Conservation (phyloP, 2,797 vertebrate genomes). For the Manis pentadactyla region DNA sequence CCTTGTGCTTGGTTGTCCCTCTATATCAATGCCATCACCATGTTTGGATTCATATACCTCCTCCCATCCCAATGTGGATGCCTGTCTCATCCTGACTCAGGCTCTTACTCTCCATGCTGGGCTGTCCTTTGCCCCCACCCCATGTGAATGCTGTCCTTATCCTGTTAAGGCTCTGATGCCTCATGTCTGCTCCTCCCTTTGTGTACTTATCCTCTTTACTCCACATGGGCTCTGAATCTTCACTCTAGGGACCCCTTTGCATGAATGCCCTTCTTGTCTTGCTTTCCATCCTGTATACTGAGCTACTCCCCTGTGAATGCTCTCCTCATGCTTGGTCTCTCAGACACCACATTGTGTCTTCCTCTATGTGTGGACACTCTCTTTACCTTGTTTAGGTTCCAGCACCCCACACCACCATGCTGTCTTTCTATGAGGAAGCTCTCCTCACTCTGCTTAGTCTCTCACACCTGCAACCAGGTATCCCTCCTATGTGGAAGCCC, state of each 20-base stretch:
- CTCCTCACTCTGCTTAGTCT: background rate
- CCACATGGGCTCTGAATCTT: background rate
- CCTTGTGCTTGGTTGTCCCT: background rate
- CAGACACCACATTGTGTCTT: background rate
- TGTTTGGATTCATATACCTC: background rate
- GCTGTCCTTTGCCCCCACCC: background rate
- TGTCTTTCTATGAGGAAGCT: background rate
- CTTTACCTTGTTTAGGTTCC: background rate
- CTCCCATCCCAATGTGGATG: background rate
- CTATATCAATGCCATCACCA: background rate
- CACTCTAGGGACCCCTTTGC: background rate
- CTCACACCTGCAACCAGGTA: background rate
- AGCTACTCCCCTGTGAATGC: background rate
- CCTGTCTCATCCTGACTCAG: background rate
- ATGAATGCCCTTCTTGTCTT: background rate
- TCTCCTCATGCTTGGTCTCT: background rate
- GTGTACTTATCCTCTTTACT: background rate
- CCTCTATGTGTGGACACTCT: background rate
- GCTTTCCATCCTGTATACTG: background rate
- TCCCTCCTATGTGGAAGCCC: background rate
- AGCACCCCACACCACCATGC: background rate
- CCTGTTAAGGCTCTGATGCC: background rate
- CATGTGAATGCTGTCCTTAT: background rate
- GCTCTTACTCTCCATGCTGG: background rate
- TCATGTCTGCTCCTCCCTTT: background rate